Evolutionary conservation across 2,888 invertebrate genomes (phyloP).

Genomic region (Lampropteryx suffumata): DNA sequence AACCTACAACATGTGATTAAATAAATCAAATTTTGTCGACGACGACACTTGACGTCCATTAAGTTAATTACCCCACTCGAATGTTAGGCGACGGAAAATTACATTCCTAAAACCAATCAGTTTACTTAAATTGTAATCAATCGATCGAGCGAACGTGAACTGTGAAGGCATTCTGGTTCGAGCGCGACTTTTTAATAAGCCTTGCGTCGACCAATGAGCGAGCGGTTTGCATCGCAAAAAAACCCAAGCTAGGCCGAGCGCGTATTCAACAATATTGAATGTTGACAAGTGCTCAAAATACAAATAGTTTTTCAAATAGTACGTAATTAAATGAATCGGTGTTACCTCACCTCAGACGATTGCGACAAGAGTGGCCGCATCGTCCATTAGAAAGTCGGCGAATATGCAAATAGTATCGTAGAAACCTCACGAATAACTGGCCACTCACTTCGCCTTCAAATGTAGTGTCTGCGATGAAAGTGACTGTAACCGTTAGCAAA

Average conservation of each 20-base stretch:
- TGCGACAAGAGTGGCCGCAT: constrained; percentile 80
- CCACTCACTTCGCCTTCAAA: constrained; percentile 80
- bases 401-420: constrained; percentile 83
- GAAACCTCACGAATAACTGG: constrained; percentile 83
- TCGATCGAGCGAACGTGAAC: constrained; percentile 41
- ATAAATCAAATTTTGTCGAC: constrained; percentile 40
- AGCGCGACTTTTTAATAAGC: constrained; percentile 59
- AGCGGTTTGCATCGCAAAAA: constrained; percentile 51
- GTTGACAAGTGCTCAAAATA: constrained; percentile 65
- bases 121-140: constrained; percentile 55
- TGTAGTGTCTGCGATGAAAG: constrained; percentile 78
- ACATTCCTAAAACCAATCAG: constrained; percentile 48
- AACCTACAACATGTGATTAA: constrained; percentile 29
- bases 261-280: constrained; percentile 54
- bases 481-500: constrained; percentile 78
- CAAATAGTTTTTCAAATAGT: constrained; percentile 58
- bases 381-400: constrained; percentile 83
- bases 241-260: constrained; percentile 53
- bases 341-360: constrained; percentile 79
- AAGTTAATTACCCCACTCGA: constrained; percentile 47
- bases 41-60: constrained; percentile 40
- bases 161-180: constrained; percentile 61
- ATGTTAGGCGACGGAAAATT: constrained; percentile 47
- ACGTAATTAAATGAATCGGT: constrained; percentile 77
- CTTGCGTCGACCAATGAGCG: constrained; percentile 52